Conservation (phyloP, 2,113 vertebrate genomes). For the Glaucidium brasilianum region DNA sequence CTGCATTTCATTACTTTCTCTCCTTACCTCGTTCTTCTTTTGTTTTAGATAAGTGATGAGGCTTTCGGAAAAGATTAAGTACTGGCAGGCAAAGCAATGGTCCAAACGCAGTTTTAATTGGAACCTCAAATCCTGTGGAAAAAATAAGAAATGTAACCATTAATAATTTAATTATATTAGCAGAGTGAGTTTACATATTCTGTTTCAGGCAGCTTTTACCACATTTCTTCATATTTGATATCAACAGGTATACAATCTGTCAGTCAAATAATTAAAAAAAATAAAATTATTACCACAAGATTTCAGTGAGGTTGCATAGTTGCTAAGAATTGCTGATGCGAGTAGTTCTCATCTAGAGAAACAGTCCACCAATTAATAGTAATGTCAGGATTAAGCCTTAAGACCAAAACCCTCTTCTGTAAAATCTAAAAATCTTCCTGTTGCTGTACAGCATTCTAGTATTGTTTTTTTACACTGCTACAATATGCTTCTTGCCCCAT, state of each 20-base stretch:
- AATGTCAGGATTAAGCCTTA: background rate
- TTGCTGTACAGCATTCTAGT: background rate
- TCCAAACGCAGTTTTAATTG: slow-evolving; percentile 75
- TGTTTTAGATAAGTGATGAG: slow-evolving; percentile 75
- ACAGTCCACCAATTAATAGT: background rate
- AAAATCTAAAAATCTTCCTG: background rate
- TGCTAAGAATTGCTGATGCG: background rate
- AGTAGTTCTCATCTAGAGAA: background rate
- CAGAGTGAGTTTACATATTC: background rate
- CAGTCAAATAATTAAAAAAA: background rate
- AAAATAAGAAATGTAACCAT: slow-evolving; percentile 71
- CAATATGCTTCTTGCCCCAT: background rate
- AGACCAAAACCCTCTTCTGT: background rate
- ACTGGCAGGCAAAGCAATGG: slow-evolving; percentile 69
- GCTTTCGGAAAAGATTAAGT: slow-evolving; percentile 74
- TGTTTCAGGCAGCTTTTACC: background rate
- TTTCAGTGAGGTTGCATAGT: background rate
- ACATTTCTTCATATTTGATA: background rate
- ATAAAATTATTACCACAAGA: background rate
- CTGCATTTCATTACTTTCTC: slow-evolving; percentile 77
- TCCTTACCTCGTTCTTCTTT: slow-evolving; percentile 74
- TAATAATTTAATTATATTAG: slow-evolving; percentile 67
- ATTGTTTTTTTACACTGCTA: background rate
- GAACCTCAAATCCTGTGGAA: slow-evolving; percentile 70
- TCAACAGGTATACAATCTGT: background rate